Evolutionary conservation across 1,140 invertebrate species (phyloP), one percentile per base, ranked within the genome.

Genomic region (Centruroides sculpturatus): DNA sequence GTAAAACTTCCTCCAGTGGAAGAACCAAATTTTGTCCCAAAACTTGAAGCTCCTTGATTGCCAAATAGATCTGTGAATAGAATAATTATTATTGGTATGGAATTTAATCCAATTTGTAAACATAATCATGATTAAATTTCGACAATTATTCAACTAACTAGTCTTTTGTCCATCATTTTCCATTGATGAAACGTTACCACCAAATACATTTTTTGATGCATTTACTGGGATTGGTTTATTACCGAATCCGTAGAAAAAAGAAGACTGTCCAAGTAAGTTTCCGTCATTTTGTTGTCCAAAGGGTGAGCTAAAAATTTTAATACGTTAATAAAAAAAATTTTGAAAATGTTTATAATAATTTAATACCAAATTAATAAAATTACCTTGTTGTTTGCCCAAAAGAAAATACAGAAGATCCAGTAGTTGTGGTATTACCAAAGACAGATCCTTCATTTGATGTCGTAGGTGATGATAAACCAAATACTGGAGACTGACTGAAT

Each of bases 161-260:
- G 41, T 41, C 8, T 41, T 41, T 41, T 41, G 41, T 41, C 41
- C 41, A 41, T 41, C 41, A 41, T 41, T 41, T 41, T 41, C 41
- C 41, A 41, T 41, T 41, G 41, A 5, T 6, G 41, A 8, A 41
- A 41, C 8, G 3, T 41, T 53, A 7, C 73, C 70, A 71, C 73
- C 71, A 71, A 75, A 75, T 23, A 73, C 70, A 69, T 75, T 75
- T 52, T 71, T 71, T 34, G 69, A 70, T 5, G 71, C 73, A 64
- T 73, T 75, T 63, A 74, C 73, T 55, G 69, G 66, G 64, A 65
- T 71, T 12, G 73, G 73, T 64, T 74, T 70, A 3, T 70, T 72
- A 41, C 74, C 74, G 5, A 75, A 67, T 7, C 73, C 74, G 64
- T 69, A 66, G 55, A 74, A 72, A 13, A 70, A 60, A 23, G 51